phyloP scores from a whole-genome alignment of 2,113 vertebrate species.

The Oxyura jamaicensis region DNA sequence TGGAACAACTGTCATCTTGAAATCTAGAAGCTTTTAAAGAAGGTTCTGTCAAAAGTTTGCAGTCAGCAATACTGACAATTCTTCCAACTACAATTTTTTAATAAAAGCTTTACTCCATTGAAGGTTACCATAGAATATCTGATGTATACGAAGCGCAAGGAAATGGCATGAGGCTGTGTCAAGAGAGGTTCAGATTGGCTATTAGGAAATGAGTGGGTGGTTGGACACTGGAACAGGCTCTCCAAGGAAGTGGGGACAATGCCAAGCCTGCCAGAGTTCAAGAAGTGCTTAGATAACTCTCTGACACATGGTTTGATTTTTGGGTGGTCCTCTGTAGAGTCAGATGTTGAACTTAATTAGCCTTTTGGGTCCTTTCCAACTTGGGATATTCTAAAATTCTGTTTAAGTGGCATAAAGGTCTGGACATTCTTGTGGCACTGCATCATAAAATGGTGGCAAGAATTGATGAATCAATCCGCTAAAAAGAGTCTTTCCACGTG shows the following conservation, averaged over 20 bases:
- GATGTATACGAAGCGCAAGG: fast-evolving
- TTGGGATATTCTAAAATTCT: background rate
- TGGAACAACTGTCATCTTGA: background rate
- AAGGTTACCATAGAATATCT: background rate
- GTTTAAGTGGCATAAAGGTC: background rate
- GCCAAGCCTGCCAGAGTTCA: background rate
- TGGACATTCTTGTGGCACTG: background rate
- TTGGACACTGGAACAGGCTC: background rate
- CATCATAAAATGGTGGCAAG: background rate
- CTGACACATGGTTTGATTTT: background rate
- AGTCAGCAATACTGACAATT: background rate
- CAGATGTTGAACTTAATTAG: background rate
- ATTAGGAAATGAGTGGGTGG: background rate
- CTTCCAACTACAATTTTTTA: background rate
- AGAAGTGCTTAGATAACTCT: background rate
- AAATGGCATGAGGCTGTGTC: background rate
- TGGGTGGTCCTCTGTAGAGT: background rate
- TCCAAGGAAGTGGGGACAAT: background rate
- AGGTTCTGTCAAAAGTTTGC: background rate
- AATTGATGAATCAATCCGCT: background rate
- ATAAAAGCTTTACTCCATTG: background rate
- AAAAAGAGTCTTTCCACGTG: background rate
- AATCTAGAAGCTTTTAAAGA: background rate
- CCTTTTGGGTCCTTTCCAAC: background rate
- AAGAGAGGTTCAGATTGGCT: background rate